Evolutionary conservation across 2,888 invertebrate genomes (phyloP).

Genomic region (Watsonalla binaria): DNA sequence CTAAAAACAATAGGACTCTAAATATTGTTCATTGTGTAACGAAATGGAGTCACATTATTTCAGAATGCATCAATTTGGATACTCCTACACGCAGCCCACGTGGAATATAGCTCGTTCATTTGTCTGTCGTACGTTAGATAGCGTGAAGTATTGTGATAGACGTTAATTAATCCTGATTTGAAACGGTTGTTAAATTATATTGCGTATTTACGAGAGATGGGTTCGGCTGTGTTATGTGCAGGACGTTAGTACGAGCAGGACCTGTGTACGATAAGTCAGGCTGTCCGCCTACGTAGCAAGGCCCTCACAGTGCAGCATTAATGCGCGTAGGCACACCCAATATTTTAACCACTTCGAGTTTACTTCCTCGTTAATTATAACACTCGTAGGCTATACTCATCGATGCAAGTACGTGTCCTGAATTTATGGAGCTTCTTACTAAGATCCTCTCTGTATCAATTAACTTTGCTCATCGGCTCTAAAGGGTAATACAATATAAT

Average conservation of each 20-base stretch:
- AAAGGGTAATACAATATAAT: too few species aligned
- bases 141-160: not conserved
- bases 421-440: not conserved
- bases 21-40: constrained; percentile 43
- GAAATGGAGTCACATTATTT: constrained; percentile 42
- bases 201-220: constrained; percentile 9
- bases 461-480: too few species aligned
- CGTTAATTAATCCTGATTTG: not conserved
- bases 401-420: not conserved
- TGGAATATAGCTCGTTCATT: constrained; percentile 8
- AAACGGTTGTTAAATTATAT: not conserved
- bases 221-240: constrained; percentile 26
- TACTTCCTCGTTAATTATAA: constrained; percentile 17
- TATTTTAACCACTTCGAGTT: constrained; percentile 21
- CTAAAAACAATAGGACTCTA: constrained; percentile 48
- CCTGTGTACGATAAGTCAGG: constrained; percentile 42
- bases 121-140: not conserved
- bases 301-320: constrained; percentile 23
- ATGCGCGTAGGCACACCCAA: constrained; percentile 29
- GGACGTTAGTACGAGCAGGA: constrained; percentile 35
- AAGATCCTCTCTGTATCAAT: not conserved
- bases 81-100: constrained; percentile 58
- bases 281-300: constrained; percentile 49
- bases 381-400: not conserved
- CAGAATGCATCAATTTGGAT: constrained; percentile 40